Evolutionary conservation across 2,113 vertebrate genomes (phyloP).

Genomic region (Pseudopipra pipra): DNA sequence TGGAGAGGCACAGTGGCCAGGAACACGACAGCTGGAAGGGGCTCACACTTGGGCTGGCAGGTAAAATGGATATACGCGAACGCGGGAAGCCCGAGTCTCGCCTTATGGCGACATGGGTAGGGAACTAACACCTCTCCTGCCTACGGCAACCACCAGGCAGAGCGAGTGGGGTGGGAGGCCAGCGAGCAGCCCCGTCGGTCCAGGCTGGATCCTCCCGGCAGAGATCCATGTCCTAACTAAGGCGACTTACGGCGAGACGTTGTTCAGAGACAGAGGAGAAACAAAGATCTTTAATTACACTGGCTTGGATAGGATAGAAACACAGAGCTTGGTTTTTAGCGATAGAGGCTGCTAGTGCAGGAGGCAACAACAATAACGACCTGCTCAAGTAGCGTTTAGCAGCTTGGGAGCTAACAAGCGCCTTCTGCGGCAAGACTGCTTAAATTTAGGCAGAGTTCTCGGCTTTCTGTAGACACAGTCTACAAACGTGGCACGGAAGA

Average conservation of each 20-base stretch:
- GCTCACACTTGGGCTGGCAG: not conserved
- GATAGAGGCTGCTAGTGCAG: not conserved
- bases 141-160: rapidly evolving
- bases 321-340: not conserved
- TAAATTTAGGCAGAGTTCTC: not conserved
- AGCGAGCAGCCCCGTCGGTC: rapidly evolving
- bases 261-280: not conserved
- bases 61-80: not conserved
- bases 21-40: not conserved
- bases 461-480: not conserved
- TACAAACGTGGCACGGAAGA: rapidly evolving
- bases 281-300: not conserved
- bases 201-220: not conserved
- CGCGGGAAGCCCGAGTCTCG: rapidly evolving
- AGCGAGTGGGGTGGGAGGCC: rapidly evolving
- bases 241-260: rapidly evolving
- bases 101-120: rapidly evolving
- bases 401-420: not conserved
- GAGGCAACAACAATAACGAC: not conserved
- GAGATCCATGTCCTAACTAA: rapidly evolving
- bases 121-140: no score
- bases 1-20: not conserved
- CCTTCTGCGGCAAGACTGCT: not conserved
- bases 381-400: not conserved
- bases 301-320: rapidly evolving